A percentile compares a stretch with the other conserved stretches of the same genome.
phyloP scores from a whole-genome alignment of 92 coral and sea anemone species.

The Pocillopora meandrina region DNA sequence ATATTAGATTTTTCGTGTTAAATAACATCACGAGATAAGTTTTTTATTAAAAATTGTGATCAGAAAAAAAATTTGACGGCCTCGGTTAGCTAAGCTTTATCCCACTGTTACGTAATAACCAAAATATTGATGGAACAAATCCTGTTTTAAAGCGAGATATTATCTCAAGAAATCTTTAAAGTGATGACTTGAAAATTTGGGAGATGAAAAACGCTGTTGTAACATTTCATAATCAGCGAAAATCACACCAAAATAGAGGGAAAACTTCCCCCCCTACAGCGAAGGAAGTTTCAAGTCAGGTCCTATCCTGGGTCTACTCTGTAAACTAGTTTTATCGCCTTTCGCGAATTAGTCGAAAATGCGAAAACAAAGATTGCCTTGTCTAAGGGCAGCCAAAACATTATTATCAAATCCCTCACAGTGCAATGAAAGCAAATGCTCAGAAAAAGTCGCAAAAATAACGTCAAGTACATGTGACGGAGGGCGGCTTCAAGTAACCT shows the following conservation, averaged over 20 bases:
- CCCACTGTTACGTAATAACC: background rate
- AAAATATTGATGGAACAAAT: no score
- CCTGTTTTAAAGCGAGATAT: no score
- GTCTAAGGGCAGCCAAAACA: background rate
- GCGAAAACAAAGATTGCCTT: conserved; percentile 6
- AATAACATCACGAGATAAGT: background rate
- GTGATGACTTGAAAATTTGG: no score
- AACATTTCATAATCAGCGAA: no score
- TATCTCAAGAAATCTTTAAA: no score
- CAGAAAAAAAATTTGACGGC: background rate
- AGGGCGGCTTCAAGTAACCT: background rate
- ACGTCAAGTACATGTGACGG: no score
- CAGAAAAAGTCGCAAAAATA: background rate
- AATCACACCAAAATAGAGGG: no score
- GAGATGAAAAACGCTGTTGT: no score
- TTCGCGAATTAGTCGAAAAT: background rate
- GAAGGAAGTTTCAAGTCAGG: no score
- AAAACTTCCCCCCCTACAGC: no score
- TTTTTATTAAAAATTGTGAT: no score
- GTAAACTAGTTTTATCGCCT: background rate
- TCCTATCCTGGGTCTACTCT: background rate
- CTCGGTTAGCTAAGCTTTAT: background rate
- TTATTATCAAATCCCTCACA: conserved; percentile 28
- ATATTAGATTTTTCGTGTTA: background rate
- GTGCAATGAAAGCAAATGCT: background rate